Evolutionary conservation across 2,888 invertebrate species (phyloP), one percentile per base, ranked within the genome.

Genomic region (Schizaphis graminum): DNA sequence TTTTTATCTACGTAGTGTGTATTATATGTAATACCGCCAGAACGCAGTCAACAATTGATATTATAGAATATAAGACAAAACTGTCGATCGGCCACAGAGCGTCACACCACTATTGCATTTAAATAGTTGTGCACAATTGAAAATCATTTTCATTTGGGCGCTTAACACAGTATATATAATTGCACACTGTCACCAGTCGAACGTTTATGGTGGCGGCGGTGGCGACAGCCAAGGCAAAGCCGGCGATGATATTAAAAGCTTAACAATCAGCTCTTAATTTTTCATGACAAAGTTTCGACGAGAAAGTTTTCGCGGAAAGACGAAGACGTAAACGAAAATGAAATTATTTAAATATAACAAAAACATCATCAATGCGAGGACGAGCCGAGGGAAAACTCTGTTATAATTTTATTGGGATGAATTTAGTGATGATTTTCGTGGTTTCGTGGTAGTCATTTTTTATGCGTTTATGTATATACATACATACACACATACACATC

Each of bases 211-310:
- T 28, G 28, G 26, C 11, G 26, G 11, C 11, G 26, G 11, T 44
- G 41, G 16, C 16, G 84, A 21, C 35, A 28, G 24, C 84, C 53
- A 53, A 53, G n/a, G 35, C 26, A 26, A 28, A 13, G 16, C 10
- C 5, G 28, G 16, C 24, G 35, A 21, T 47, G 28, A 86, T 47
- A 21, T 86, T 86, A 86, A 86, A 86, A 86, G 47, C 86, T 86
- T 47, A 49, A 86, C 86, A 86, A 86, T 86, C n/a, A 28, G n/a
- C 47, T 86, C 44, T 86, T 86, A 86, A 86, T 86, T 86, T 86
- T 86, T 86, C 47, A 2, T 28, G 86, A 86, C 47, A 86, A 86
- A 86, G 86, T 86, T 86, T 86, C 86, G 47, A 28, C 47, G 47
- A 13, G 21, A 86, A 85, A 86, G 86, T 44, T 47, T 44, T 86